phyloP scores from a whole-genome alignment of 2,113 vertebrate species.

The Eira barbara region DNA sequence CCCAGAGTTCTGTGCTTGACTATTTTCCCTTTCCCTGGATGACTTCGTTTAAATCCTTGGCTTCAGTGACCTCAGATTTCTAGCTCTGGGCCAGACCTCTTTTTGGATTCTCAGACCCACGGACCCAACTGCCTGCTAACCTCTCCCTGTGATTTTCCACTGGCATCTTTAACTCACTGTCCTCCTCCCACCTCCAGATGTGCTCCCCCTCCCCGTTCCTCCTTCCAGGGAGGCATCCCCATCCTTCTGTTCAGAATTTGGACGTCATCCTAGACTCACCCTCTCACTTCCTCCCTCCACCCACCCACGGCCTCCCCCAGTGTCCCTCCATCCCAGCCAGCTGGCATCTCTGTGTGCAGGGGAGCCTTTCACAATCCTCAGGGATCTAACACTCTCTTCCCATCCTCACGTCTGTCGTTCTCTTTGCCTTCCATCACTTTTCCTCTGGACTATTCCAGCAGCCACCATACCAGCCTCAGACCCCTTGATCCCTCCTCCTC shows the following conservation, averaged over 20 bases:
- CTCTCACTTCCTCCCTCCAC: background rate
- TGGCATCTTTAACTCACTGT: background rate
- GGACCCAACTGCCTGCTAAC: background rate
- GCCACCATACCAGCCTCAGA: background rate
- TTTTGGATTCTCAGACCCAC: background rate
- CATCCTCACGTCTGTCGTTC: fast-evolving
- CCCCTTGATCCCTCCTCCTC: background rate
- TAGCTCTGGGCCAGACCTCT: background rate
- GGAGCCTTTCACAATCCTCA: background rate
- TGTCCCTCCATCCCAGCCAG: background rate
- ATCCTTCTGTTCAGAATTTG: background rate
- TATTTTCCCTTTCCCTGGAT: background rate
- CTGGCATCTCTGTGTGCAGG: background rate
- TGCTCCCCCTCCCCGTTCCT: background rate
- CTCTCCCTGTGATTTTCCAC: background rate
- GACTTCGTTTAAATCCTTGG: background rate
- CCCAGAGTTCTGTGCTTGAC: background rate
- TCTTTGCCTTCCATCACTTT: background rate
- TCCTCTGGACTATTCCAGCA: background rate
- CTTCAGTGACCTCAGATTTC: background rate
- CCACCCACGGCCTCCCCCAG: background rate
- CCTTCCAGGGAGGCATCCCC: background rate
- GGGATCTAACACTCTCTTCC: background rate
- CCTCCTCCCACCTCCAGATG: background rate
- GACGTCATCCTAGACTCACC: background rate